Percentiles rank a stretch among this genome's conserved stretches.
Conservation (phyloP, 2,888 invertebrate genomes). For the Agrochola litura region DNA sequence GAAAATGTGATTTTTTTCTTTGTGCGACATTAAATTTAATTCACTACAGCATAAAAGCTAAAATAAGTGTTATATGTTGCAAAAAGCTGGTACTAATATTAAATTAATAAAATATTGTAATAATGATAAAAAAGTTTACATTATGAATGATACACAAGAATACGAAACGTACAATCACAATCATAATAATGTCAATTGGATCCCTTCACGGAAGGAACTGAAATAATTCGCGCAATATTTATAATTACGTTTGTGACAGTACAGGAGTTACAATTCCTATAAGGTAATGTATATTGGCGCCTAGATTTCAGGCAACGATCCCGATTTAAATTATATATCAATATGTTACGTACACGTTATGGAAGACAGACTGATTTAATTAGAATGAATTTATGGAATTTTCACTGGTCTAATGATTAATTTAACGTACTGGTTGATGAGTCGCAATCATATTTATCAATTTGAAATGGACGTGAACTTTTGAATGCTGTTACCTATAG, state of each 20-base stretch:
- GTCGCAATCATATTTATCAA: conserved; percentile 13
- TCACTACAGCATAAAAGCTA: conserved; percentile 58
- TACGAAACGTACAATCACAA: conserved; percentile 51
- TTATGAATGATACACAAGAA: conserved; percentile 41
- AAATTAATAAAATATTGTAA: conserved; percentile 55
- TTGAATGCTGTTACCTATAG: conserved; percentile 18
- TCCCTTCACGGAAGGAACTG: conserved; percentile 55
- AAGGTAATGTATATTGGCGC: conserved; percentile 42
- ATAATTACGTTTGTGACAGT: conserved; percentile 45
- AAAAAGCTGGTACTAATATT: conserved; percentile 53
- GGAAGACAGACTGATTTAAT: conserved; percentile 80
- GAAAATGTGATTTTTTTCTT: conserved; percentile 31
- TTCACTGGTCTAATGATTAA: conserved; percentile 23
- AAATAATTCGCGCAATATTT: conserved; percentile 6
- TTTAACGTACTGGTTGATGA: conserved; percentile 11
- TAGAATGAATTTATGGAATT: conserved; percentile 55
- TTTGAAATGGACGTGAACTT: conserved; percentile 11
- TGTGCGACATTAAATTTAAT: conserved; percentile 57
- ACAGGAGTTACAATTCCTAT: conserved; percentile 43
- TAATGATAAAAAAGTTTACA: conserved; percentile 53
- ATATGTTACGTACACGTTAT: conserved; percentile 69
- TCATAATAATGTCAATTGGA: conserved; percentile 18
- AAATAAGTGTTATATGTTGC: conserved; percentile 53
- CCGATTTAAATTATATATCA: conserved; percentile 53
- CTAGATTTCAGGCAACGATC: conserved; percentile 47